Conservation (phyloP, 2,797 vertebrate genomes). For the Cossypha niveicapilla region DNA sequence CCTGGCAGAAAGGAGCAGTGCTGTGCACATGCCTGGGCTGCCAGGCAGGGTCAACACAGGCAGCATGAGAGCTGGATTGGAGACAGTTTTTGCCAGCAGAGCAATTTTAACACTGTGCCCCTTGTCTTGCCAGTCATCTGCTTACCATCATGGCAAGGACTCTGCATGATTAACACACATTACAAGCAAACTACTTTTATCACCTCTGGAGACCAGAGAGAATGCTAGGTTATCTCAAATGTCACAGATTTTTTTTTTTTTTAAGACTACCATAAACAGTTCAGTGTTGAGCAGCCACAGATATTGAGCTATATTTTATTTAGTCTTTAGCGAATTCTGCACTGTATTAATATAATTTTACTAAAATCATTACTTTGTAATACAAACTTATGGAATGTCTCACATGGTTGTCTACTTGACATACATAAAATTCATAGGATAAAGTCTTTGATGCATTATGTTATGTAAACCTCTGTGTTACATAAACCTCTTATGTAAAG, state of each 20-base stretch:
- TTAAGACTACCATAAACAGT: background rate
- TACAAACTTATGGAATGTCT: background rate
- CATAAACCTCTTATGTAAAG: background rate
- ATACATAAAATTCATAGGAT: background rate
- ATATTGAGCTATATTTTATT: background rate
- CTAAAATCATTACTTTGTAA: background rate
- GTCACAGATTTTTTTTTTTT: background rate
- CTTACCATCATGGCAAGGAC: rapidly evolving
- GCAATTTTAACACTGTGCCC: background rate
- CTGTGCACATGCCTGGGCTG: rapidly evolving
- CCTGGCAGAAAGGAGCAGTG: background rate
- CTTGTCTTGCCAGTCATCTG: background rate
- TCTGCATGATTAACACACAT: rapidly evolving
- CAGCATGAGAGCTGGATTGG: background rate
- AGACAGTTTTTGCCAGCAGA: background rate
- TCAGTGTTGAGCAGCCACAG: background rate
- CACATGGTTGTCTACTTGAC: background rate
- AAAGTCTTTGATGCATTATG: background rate
- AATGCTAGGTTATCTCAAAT: background rate
- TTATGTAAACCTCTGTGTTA: background rate
- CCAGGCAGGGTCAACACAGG: background rate
- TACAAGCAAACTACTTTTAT: background rate
- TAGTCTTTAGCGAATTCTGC: background rate
- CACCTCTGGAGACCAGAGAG: background rate
- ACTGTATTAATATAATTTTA: background rate